phyloP scores from a whole-genome alignment of 2,113 vertebrate genomes.

The Deroptyus accipitrinus region DNA sequence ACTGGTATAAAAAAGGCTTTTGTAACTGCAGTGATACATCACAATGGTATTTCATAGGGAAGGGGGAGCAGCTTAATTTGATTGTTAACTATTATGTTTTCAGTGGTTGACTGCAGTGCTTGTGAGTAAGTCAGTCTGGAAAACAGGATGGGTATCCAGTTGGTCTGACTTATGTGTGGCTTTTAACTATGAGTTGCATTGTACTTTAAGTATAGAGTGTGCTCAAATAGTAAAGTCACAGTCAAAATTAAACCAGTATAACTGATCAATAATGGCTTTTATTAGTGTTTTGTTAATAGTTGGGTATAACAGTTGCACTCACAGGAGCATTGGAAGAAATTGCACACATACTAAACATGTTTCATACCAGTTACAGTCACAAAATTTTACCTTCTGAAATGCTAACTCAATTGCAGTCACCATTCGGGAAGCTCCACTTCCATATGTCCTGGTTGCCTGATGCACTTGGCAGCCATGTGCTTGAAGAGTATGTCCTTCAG shows the following conservation, averaged over 20 bases:
- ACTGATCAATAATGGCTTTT: not conserved
- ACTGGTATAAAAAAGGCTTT: not conserved
- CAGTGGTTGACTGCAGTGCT: not conserved
- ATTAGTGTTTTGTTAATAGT: not conserved
- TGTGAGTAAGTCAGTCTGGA: not conserved
- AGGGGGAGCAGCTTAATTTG: not conserved
- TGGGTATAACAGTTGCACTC: not conserved
- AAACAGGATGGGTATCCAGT: not conserved
- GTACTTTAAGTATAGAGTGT: not conserved
- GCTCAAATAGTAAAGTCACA: not conserved
- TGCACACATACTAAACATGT: fast-evolving
- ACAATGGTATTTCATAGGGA: not conserved
- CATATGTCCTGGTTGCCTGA: fast-evolving
- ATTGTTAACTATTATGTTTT: not conserved
- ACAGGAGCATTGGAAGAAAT: fast-evolving
- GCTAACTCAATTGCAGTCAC: not conserved
- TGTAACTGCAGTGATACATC: fast-evolving
- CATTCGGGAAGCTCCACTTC: fast-evolving
- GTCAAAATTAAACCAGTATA: not conserved
- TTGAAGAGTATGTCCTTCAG: too few species aligned
- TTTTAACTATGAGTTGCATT: not conserved
- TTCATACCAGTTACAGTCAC: fast-evolving
- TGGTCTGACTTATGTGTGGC: not conserved
- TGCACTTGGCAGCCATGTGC: too few species aligned
- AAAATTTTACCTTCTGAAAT: not conserved